A percentile compares a stretch with the other conserved stretches of the same genome.
phyloP scores from a whole-genome alignment of 2,797 vertebrate species.

The Carduelis carduelis region DNA sequence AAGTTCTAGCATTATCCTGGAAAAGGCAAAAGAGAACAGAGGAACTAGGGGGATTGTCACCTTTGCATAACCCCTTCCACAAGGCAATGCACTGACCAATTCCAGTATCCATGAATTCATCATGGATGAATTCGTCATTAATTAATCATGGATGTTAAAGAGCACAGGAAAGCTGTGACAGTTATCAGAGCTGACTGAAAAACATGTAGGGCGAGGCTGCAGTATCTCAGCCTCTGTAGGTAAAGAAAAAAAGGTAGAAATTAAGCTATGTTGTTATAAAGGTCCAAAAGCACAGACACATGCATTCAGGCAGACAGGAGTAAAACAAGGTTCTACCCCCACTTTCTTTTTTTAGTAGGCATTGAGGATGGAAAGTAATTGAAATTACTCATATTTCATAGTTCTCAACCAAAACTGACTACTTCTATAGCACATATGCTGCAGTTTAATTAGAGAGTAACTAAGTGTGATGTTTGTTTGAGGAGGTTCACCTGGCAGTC shows the following conservation, averaged over 20 bases:
- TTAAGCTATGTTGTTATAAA: not conserved
- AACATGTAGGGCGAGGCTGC: not conserved
- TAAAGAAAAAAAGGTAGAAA: not conserved
- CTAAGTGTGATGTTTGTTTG: accelerated
- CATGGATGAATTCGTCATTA: not conserved
- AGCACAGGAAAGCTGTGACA: not conserved
- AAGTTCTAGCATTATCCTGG: not conserved
- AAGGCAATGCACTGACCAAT: not conserved
- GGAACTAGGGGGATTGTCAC: not conserved
- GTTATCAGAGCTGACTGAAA: not conserved
- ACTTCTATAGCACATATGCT: accelerated
- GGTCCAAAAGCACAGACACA: not conserved
- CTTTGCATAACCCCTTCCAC: not conserved
- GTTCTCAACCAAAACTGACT: not conserved
- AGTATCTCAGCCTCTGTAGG: not conserved
- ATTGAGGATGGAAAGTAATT: not conserved
- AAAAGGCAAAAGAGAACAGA: not conserved
- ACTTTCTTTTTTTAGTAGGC: not conserved
- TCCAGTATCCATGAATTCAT: not conserved
- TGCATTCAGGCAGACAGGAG: not conserved
- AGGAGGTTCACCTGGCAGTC: accelerated
- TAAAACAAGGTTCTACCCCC: not conserved
- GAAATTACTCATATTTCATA: not conserved
- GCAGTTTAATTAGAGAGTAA: not conserved
- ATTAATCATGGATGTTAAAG: not conserved